Conservation (phyloP, 2,797 vertebrate species). For the Microctenopoma stevenorrisi region DNA sequence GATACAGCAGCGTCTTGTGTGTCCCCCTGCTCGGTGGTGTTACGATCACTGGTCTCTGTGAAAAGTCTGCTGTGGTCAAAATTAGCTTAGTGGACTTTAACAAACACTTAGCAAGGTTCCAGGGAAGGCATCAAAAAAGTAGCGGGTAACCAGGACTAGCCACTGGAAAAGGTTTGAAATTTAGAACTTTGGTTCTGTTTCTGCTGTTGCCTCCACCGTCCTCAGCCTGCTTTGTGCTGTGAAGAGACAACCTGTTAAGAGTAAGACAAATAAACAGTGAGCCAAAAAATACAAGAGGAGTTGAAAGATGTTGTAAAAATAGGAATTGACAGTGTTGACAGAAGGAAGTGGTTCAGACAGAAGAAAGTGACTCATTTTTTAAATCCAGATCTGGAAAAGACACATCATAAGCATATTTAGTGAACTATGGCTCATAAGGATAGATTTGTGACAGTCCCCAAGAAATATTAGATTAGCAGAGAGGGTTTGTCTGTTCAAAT, state of each 20-base stretch:
- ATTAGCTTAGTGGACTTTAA: background rate
- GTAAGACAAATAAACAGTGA: background rate
- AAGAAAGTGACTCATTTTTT: conserved; percentile 25
- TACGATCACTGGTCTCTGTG: conserved; percentile 11
- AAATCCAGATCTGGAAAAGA: conserved; percentile 21
- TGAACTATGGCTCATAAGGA: background rate
- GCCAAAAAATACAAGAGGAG: background rate
- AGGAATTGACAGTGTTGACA: background rate
- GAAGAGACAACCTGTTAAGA: too few species aligned
- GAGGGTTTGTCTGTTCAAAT: background rate
- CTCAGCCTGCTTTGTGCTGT: too few species aligned
- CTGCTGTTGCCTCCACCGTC: too few species aligned
- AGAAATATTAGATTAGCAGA: background rate
- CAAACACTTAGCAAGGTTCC: background rate
- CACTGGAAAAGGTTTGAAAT: too few species aligned
- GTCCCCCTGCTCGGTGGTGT: conserved; percentile 18
- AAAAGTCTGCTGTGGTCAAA: background rate
- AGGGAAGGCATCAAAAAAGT: too few species aligned
- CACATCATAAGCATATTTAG: background rate
- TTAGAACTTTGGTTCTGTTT: too few species aligned
- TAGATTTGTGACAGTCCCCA: background rate
- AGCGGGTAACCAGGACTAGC: too few species aligned
- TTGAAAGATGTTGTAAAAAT: background rate
- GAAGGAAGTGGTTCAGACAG: background rate
- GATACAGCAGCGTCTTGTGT: background rate